A percentile compares a stretch with the other conserved stretches of the same genome.
Conservation (phyloP, 2,797 vertebrate species). For the Yasuhikotakia modesta region DNA sequence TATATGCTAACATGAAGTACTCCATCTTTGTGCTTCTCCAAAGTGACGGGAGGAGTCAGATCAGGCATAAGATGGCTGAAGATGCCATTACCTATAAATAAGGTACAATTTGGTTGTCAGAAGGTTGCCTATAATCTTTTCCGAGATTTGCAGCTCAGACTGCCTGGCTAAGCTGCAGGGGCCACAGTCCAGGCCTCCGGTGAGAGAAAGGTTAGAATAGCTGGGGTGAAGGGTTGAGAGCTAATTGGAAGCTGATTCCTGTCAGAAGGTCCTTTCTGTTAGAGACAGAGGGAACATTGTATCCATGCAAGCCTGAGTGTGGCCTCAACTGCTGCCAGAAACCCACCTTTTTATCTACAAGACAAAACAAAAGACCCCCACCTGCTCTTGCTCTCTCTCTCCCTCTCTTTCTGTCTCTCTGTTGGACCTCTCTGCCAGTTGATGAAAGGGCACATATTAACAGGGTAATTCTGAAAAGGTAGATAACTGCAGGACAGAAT, state of each 20-base stretch:
- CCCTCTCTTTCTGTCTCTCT: constrained; percentile 46
- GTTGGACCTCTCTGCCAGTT: constrained; percentile 72
- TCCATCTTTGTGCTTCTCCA: constrained; percentile 59
- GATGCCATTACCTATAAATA: constrained; percentile 67
- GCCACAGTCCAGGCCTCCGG: constrained; percentile 70
- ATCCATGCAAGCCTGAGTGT: constrained; percentile 74
- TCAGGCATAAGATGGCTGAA: constrained; percentile 58
- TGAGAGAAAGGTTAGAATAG: constrained; percentile 60
- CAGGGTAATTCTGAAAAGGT: constrained; percentile 69
- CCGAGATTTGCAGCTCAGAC: constrained; percentile 66
- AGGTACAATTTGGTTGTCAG: constrained; percentile 71
- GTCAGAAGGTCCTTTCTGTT: constrained; percentile 78
- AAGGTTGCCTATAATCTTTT: constrained; percentile 66
- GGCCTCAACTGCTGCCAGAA: constrained; percentile 75
- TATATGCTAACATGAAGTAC: constrained; percentile 49
- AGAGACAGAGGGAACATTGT: constrained; percentile 81
- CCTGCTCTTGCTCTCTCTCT: constrained; percentile 58
- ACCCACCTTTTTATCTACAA: constrained; percentile 77
- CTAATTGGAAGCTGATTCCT: constrained; percentile 84
- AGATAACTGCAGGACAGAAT: constrained; percentile 77
- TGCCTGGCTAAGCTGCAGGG: constrained; percentile 68
- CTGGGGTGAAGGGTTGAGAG: constrained; percentile 69
- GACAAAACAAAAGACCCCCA: constrained; percentile 77
- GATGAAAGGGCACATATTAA: constrained; percentile 76
- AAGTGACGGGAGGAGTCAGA: constrained; percentile 56